phyloP scores from a whole-genome alignment of 1,140 invertebrate genomes.

The Magallana ariakensis region DNA sequence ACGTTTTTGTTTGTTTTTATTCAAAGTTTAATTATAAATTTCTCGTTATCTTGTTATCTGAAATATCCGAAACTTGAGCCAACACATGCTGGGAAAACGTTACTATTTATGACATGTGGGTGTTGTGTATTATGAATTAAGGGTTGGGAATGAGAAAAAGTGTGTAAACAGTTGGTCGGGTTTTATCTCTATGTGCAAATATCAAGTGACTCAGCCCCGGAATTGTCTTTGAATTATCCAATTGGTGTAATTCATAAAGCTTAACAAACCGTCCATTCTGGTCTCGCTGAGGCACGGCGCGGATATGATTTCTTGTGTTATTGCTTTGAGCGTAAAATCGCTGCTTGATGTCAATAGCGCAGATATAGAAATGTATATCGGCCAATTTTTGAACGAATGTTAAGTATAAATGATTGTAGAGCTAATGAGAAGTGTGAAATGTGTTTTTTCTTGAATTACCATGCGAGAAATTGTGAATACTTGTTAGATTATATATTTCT shows the following conservation, averaged over 20 bases:
- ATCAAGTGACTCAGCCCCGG: not conserved
- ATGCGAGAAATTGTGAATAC: not conserved
- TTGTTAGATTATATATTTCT: not conserved
- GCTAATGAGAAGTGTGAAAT: not conserved
- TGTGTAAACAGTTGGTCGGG: not conserved
- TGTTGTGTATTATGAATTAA: not conserved
- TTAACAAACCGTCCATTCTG: conserved; percentile 4
- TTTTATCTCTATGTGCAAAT: not conserved
- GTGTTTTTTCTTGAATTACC: too few species aligned
- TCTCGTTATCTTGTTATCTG: not conserved
- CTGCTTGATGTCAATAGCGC: conserved; percentile 3
- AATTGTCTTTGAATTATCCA: conserved; percentile 6
- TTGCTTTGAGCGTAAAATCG: not conserved
- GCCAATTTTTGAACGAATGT: not conserved
- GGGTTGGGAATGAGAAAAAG: not conserved
- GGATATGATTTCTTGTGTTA: not conserved
- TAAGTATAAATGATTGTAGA: not conserved
- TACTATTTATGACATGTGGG: not conserved
- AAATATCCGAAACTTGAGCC: not conserved
- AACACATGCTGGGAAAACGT: not conserved
- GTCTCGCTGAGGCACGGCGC: not conserved
- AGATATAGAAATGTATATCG: conserved; percentile 1
- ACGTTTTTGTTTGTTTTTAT: too few species aligned
- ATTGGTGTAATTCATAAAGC: not conserved
- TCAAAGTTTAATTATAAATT: too few species aligned